Conservation (phyloP, 2,888 invertebrate genomes). For the Cepaea hortensis region DNA sequence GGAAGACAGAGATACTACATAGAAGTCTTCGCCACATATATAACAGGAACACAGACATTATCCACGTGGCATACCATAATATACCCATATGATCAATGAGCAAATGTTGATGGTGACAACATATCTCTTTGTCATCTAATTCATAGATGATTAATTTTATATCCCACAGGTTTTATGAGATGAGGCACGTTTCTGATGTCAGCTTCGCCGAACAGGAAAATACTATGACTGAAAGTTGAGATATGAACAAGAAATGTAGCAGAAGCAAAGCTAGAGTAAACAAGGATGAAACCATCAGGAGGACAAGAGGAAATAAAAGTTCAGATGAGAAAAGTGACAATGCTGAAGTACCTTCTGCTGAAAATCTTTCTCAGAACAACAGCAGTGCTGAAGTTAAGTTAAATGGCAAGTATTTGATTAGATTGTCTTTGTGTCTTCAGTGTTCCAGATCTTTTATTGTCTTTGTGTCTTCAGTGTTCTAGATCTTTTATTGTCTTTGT, state of each 20-base stretch:
- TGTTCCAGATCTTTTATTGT: no score
- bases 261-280: neutral
- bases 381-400: neutral
- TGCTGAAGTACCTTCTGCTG: neutral
- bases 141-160: no score
- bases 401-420: neutral
- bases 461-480: no score
- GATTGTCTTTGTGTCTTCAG: no score
- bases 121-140: no score
- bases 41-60: no score
- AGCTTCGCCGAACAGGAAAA: neutral
- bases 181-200: neutral
- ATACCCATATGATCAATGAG: no score
- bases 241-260: conserved; percentile 15
- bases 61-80: no score
- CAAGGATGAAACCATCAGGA: neutral
- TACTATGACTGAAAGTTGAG: neutral
- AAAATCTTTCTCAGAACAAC: neutral
- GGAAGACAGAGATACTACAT: no score
- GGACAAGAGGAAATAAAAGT: neutral
- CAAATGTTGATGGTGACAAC: no score
- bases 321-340: neutral
- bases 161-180: neutral
- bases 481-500: no score
- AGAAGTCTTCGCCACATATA: no score